phyloP scores from a whole-genome alignment of 2,888 invertebrate genomes.

The Andrena haemorrhoa region DNA sequence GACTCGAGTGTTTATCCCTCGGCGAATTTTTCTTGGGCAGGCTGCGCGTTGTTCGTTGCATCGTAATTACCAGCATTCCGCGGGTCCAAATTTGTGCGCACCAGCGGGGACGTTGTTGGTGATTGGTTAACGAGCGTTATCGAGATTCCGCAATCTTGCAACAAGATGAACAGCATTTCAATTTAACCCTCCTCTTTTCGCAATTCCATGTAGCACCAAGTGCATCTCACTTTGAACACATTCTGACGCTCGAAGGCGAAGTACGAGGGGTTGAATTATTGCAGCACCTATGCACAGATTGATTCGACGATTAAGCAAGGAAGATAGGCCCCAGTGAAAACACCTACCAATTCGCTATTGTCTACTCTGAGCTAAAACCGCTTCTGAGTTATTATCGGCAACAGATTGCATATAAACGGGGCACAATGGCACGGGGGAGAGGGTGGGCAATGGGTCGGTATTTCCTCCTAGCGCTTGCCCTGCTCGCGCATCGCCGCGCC shows the following conservation, averaged over 20 bases:
- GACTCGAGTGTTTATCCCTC: constrained; percentile 25
- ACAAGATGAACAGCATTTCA: neutral
- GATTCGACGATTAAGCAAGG: too few species aligned
- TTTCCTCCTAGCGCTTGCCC: neutral
- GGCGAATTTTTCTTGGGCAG: neutral
- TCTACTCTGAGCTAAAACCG: too few species aligned
- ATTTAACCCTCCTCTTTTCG: too few species aligned
- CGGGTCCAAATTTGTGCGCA: neutral
- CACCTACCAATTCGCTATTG: too few species aligned
- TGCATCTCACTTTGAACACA: too few species aligned
- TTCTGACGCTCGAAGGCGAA: too few species aligned
- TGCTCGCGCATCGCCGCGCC: neutral
- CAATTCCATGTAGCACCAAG: too few species aligned
- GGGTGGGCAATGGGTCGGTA: neutral
- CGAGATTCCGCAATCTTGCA: neutral
- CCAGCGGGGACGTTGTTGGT: neutral
- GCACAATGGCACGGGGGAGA: neutral
- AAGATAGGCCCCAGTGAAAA: too few species aligned
- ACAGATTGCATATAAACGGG: neutral
- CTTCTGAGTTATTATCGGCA: too few species aligned
- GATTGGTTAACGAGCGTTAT: constrained; percentile 21
- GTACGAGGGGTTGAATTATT: too few species aligned
- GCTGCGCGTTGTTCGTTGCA: constrained; percentile 11
- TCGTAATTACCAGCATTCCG: constrained; percentile 34
- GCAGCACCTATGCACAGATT: too few species aligned